Conservation (phyloP, 2,797 vertebrate species). For the Acipenser oxyrinchus region DNA sequence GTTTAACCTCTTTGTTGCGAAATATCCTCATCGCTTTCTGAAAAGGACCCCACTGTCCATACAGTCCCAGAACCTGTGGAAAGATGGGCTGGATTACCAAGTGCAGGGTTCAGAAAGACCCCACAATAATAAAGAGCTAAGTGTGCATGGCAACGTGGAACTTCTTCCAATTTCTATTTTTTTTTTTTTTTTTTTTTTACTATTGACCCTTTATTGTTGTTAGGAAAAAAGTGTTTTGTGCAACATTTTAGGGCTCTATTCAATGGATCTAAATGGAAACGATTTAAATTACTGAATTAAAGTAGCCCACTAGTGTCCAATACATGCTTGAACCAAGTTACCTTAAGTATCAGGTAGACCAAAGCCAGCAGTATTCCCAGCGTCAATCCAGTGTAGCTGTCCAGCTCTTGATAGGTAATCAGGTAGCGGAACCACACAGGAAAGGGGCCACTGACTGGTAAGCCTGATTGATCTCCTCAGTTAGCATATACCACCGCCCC, state of each 20-base stretch:
- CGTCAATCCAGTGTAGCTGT: conserved; percentile 61
- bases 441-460: conserved; percentile 77
- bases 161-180: neutral
- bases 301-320: no score
- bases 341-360: conserved; percentile 94
- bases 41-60: conserved; percentile 69
- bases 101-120: no score
- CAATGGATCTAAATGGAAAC: no score
- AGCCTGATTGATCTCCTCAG: conserved; percentile 84
- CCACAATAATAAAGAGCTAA: no score
- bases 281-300: conserved; percentile 19
- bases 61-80: conserved; percentile 78
- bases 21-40: conserved; percentile 67
- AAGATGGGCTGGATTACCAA: conserved; percentile 13
- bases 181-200: no score
- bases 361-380: conserved; percentile 80
- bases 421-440: conserved; percentile 88
- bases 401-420: conserved; percentile 70
- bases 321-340: conserved; percentile 24
- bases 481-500: conserved; percentile 89
- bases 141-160: neutral
- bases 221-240: no score
- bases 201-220: no score
- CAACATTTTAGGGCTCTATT: no score
- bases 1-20: conserved; percentile 61